Evolutionary conservation across 2,113 vertebrate genomes (phyloP), one percentile per base, ranked within the genome.

Genomic region (Thamnaconus septentrionalis): DNA sequence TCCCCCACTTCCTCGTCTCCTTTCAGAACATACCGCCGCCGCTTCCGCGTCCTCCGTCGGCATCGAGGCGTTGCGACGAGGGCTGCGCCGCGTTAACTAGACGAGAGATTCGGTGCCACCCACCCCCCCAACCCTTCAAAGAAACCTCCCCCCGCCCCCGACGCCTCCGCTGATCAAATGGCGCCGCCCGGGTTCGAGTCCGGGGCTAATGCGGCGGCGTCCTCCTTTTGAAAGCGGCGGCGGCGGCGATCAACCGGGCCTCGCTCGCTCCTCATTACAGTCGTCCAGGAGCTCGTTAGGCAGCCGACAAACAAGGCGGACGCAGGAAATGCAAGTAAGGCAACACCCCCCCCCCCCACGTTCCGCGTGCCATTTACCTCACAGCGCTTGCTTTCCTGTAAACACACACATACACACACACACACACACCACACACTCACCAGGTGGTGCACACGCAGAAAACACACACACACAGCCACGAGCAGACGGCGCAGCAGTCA

Each of bases 181-280:
- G 92, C 92, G 94, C 94, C 96, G 94, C 94, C 92, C 94, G 95
- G 94, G 92, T 93, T 31, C 18, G 94, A 94, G 91, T 94, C 93
- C 92, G 90, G 94, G 90, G 94, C 93, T 95, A 96, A 96, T 95
- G 95, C 90, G 94, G 93, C 93, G 66, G 31, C 91, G 91, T 93
- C 93, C 92, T 93, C 94, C 95, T 96, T 99, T 99, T 98, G 96
- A 99, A 98, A 97, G 18, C 18, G 18, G 18, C 18, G 18, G 18
- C 18, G 18, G 18, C 94, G 94, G 95, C 94, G 95, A 96, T 94
- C 95, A 96, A 96, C 96, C 98, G 97, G 94, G 95, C 96, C 96
- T 96, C 96, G 96, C 95, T 96, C 93, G 18, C 18, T 95, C 94
- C 96, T 98, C 96, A 98, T 99, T 99, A 98, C 98, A 95, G 95